Conservation (phyloP, 1,140 invertebrate species). For the Oryctes rhinoceros region DNA sequence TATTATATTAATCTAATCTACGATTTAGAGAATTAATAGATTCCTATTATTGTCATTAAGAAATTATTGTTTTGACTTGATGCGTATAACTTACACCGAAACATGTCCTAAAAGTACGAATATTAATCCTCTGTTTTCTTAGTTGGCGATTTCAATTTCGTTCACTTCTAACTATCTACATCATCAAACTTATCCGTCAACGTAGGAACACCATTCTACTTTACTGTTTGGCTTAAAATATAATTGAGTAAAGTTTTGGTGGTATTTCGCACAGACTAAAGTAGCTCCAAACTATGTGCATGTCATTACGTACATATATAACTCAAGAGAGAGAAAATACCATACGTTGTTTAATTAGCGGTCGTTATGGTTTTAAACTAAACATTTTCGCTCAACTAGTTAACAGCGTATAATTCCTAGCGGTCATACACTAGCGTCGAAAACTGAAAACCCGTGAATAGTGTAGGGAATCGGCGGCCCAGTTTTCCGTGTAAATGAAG, state of each 20-base stretch:
- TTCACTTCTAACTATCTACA: too few relatives aligned
- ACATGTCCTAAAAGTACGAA: too few relatives aligned
- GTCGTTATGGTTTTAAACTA: slow-evolving; percentile 29
- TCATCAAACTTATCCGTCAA: not conserved
- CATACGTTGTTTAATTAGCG: slow-evolving; percentile 29
- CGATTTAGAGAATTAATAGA: too few relatives aligned
- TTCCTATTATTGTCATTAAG: too few relatives aligned
- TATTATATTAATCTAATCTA: too few relatives aligned
- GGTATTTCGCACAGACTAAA: not conserved
- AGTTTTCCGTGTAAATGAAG: slow-evolving; percentile 43
- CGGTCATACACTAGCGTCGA: not conserved
- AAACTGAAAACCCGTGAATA: slow-evolving; percentile 30
- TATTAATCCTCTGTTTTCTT: too few relatives aligned
- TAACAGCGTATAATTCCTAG: not conserved
- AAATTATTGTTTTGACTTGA: too few relatives aligned
- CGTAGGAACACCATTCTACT: not conserved
- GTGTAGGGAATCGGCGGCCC: slow-evolving; percentile 40
- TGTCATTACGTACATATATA: slow-evolving; percentile 8
- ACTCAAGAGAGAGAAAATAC: not conserved
- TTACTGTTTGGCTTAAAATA: not conserved
- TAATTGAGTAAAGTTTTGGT: not conserved
- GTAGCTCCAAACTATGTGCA: not conserved
- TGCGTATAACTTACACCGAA: too few relatives aligned
- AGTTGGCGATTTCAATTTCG: too few relatives aligned
- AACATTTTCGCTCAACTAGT: slow-evolving; percentile 18